phyloP scores from a whole-genome alignment of 2,113 vertebrate genomes.

The Osmerus eperlanus region DNA sequence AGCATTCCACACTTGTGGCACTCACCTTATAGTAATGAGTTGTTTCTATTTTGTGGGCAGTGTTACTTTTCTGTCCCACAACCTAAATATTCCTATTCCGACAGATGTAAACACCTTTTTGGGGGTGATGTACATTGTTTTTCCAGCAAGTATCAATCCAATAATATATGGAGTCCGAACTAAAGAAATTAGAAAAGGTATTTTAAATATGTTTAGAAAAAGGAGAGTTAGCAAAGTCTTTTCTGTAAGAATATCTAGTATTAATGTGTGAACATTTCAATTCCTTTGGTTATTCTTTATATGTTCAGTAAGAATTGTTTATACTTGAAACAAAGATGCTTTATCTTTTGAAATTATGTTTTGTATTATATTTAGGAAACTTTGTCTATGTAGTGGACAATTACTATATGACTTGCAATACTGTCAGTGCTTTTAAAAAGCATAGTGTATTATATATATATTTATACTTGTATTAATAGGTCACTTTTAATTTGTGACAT shows the following conservation, averaged over 20 bases:
- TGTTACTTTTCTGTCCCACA: slow-evolving; percentile 72
- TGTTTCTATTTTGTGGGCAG: slow-evolving; percentile 75
- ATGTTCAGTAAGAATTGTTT: too few relatives aligned
- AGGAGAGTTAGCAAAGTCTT: slow-evolving; percentile 21
- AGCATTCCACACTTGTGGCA: slow-evolving; percentile 76
- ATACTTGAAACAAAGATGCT: too few relatives aligned
- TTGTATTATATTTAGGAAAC: too few relatives aligned
- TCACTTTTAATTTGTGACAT: too few relatives aligned
- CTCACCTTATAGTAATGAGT: slow-evolving; percentile 74
- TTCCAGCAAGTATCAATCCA: slow-evolving; percentile 73
- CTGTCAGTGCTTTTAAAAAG: too few relatives aligned
- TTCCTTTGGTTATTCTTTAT: too few relatives aligned
- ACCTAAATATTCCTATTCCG: slow-evolving; percentile 55
- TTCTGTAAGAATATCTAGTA: slow-evolving; percentile 27
- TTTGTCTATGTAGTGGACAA: too few relatives aligned
- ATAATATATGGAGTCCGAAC: slow-evolving; percentile 74
- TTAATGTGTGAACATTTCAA: slow-evolving; percentile 14
- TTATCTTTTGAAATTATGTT: too few relatives aligned
- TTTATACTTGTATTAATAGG: too few relatives aligned
- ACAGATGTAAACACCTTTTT: slow-evolving; percentile 70
- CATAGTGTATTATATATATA: too few relatives aligned
- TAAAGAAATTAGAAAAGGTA: slow-evolving; percentile 68
- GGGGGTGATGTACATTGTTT: slow-evolving; percentile 71
- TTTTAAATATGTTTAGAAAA: slow-evolving; percentile 49
- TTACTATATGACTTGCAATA: too few relatives aligned